Evolutionary conservation across 1,140 invertebrate species (phyloP).

Genomic region (Pogonognathellus flavescens): DNA sequence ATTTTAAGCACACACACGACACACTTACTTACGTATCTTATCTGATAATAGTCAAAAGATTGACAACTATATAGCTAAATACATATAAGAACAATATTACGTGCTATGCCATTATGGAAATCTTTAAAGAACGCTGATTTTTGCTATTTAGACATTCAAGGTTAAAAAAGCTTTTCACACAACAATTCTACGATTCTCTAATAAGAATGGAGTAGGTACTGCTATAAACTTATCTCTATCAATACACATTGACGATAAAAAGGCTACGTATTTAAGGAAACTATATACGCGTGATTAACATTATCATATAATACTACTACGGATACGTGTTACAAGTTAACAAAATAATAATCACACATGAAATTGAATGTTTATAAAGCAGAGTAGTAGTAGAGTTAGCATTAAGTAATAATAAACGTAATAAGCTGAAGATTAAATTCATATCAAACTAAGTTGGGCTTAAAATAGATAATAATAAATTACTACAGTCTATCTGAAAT

Average conservation of each 20-base stretch:
- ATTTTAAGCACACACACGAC: neutral
- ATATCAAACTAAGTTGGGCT: slow-evolving; percentile 29
- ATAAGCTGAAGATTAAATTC: neutral
- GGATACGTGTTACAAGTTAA: too few species aligned
- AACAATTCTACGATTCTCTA: neutral
- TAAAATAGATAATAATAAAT: neutral
- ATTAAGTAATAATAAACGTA: too few species aligned
- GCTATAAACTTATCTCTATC: neutral
- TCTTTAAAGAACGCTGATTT: slow-evolving; percentile 12
- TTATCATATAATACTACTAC: neutral
- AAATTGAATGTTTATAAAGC: too few species aligned
- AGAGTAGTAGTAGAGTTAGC: too few species aligned
- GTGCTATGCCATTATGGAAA: neutral
- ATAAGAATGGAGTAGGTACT: too few species aligned
- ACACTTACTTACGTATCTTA: too few species aligned
- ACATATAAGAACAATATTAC: neutral
- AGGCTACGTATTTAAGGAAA: too few species aligned
- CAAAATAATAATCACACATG: too few species aligned
- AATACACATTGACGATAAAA: neutral
- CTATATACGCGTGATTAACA: neutral
- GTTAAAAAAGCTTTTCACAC: neutral
- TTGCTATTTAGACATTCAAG: neutral
- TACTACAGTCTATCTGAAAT: too few species aligned
- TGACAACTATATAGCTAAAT: too few species aligned
- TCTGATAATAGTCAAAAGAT: too few species aligned